A percentile compares a stretch with the other conserved stretches of the same genome.
These are phyloP conservation scores for Anas bahamensis DNA, from an alignment of 2,797 vertebrate species.

Conservation along the genomic window DNA sequence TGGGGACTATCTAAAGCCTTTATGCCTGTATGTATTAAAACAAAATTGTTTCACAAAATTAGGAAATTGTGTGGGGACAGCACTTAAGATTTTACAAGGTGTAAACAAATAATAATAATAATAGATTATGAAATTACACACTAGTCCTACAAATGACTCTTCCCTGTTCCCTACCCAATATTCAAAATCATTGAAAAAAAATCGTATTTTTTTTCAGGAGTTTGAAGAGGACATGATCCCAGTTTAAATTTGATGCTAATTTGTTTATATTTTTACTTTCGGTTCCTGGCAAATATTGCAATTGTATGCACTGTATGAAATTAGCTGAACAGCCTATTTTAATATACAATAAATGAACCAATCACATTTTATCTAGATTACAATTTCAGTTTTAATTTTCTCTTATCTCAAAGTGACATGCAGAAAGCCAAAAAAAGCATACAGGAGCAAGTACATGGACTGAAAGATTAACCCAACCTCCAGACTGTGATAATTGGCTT, in stretches of 20 bases:
- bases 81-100: slow-evolving; percentile 44
- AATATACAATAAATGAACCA: not conserved
- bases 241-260: not conserved
- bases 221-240: not conserved
- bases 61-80: slow-evolving; percentile 44
- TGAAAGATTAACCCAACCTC: not conserved
- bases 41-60: slow-evolving; percentile 64
- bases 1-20: slow-evolving; percentile 63
- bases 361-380: not conserved
- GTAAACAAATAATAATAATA: slow-evolving; percentile 39
- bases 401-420: not conserved
- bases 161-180: not conserved
- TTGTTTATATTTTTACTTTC: not conserved
- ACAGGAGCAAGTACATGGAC: not conserved
- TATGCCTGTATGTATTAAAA: slow-evolving; percentile 39
- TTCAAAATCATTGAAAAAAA: not conserved
- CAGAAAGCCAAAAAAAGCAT: not conserved
- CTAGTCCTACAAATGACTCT: not conserved
- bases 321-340: not conserved
- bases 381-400: not conserved
- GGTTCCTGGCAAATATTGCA: not conserved
- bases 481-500: not conserved
- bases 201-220: not conserved
- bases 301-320: not conserved
- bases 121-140: slow-evolving; percentile 3